Conservation (phyloP, 2,797 vertebrate genomes). For the Cynodonichthys magdalenae region DNA sequence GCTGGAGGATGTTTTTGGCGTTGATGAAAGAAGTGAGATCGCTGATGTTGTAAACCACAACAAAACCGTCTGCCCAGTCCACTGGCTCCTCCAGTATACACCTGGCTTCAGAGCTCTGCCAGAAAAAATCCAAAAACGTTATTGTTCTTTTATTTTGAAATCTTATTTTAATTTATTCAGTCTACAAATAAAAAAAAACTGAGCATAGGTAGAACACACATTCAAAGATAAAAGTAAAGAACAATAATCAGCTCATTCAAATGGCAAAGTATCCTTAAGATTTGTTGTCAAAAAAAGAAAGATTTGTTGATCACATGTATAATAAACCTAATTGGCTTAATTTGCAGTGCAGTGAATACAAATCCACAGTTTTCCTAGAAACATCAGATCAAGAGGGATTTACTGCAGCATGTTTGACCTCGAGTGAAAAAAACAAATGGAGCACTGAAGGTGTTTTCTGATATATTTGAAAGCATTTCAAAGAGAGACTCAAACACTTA, state of each 20-base stretch:
- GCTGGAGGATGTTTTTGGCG: conserved; percentile 77
- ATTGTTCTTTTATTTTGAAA: conserved; percentile 14
- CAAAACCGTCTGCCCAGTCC: conserved; percentile 83
- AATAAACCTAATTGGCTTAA: not conserved
- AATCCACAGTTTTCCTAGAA: not conserved
- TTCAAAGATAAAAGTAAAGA: too few species aligned
- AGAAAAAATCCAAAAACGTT: conserved; percentile 6
- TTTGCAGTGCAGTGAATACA: not conserved
- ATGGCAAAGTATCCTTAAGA: too few species aligned
- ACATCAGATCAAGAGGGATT: not conserved
- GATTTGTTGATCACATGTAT: too few species aligned
- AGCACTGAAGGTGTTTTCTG: not conserved
- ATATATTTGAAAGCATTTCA: not conserved
- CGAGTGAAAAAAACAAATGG: not conserved
- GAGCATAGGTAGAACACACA: too few species aligned
- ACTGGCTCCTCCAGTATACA: conserved; percentile 80
- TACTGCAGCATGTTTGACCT: not conserved
- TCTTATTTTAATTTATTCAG: too few species aligned
- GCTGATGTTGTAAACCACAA: conserved; percentile 84
- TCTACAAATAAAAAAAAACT: too few species aligned
- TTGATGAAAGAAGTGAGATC: conserved; percentile 79
- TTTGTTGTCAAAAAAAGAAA: too few species aligned
- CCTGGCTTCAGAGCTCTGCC: conserved; percentile 72
- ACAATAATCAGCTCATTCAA: too few species aligned
- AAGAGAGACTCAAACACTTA: not conserved